phyloP scores from a whole-genome alignment of 2,888 invertebrate genomes.

The Lumbricus terrestris region DNA sequence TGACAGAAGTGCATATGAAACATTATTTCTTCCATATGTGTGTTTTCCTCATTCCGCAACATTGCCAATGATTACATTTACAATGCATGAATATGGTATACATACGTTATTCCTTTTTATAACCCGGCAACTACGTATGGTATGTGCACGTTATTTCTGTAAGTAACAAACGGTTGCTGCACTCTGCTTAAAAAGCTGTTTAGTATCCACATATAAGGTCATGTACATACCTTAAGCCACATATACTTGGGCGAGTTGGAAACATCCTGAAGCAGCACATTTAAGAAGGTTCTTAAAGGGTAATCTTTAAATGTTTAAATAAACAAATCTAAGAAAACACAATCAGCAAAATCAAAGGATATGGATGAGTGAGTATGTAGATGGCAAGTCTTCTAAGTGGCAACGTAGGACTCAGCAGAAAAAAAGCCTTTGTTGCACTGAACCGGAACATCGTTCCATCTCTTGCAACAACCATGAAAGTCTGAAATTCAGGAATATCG shows the following conservation, averaged over 20 bases:
- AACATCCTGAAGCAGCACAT: neutral
- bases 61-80: too few species aligned
- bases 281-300: neutral
- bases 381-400: conserved; percentile 95
- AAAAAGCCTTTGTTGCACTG: conserved; percentile 93
- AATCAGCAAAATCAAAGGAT: conserved; percentile 54
- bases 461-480: conserved; percentile 97
- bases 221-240: neutral
- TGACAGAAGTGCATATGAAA: too few species aligned
- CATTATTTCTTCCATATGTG: too few species aligned
- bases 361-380: conserved; percentile 94
- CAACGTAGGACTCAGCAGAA: conserved; percentile 94
- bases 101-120: too few species aligned
- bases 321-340: neutral
- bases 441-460: conserved; percentile 99
- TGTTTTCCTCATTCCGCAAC: too few species aligned
- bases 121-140: too few species aligned
- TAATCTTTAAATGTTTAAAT: neutral
- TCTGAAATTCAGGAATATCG: conserved; percentile 66
- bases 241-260: neutral
- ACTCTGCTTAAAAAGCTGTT: too few species aligned
- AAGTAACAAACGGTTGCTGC: too few species aligned
- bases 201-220: conserved; percentile 19
- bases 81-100: too few species aligned
- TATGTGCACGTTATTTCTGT: too few species aligned